Conservation (phyloP, 1,140 invertebrate genomes). For the Battus philenor region DNA sequence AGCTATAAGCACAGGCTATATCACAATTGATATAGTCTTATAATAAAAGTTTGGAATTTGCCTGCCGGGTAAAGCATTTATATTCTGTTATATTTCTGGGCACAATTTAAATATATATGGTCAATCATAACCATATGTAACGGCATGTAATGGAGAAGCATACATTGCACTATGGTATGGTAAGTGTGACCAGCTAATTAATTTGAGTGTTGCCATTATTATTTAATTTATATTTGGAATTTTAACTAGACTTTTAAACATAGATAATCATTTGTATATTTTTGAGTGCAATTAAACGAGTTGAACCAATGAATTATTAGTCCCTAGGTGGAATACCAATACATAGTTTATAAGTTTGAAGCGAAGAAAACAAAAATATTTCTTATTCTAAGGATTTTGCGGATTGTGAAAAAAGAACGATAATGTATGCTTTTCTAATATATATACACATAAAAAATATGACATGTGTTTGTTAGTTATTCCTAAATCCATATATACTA, state of each 20-base stretch:
- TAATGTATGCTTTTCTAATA: constrained; percentile 30
- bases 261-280: constrained; percentile 5
- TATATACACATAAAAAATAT: constrained; percentile 19
- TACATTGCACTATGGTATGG: constrained; percentile 19
- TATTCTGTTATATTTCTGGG: constrained; percentile 16
- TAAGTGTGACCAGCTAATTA: constrained; percentile 7
- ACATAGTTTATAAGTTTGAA: constrained; percentile 7
- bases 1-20: too few relatives aligned
- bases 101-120: constrained; percentile 4
- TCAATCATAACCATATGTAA: constrained; percentile 13
- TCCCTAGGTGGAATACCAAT: not conserved
- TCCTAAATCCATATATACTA: constrained; percentile 3
- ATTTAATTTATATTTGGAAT: constrained; percentile 2
- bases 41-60: too few relatives aligned
- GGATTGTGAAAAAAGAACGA: constrained; percentile 9
- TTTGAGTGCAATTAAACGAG: constrained; percentile 2
- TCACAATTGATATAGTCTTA: too few relatives aligned
- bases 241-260: constrained; percentile 5
- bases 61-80: too few relatives aligned
- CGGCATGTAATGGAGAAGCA: constrained; percentile 21
- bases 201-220: not conserved
- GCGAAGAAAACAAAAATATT: constrained; percentile 16
- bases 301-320: not conserved
- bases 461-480: constrained; percentile 13
- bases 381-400: constrained; percentile 10